Base-by-base conservation (phyloP, 1,140 invertebrate genomes). In the Polyergus mexicanus region DNA sequence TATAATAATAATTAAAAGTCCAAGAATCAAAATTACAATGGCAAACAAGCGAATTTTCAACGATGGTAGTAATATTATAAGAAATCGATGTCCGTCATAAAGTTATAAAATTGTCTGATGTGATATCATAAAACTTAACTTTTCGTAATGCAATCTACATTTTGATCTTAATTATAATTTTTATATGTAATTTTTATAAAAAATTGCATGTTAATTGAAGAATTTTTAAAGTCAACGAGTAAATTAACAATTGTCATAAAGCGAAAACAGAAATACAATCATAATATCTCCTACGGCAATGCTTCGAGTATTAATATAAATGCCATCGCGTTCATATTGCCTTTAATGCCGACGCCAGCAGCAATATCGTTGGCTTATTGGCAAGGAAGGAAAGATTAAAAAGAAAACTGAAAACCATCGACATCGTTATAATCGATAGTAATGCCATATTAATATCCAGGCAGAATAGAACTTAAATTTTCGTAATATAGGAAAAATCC, bases 371-470 rank as follows among this genome's bases (percentile, higher is more conserved):
- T n/a, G 28, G 44, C 1, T 62, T 32, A 76, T 47, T 63, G 19
- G 5, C 63, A 77, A 63, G 19, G 3, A 16, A 77, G 32, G 0
- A 77, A 77, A 77, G 25, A 25, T 63, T 77, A 77, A 63, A 63
- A 10, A 47, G 2, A 19, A 4, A 51, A 22, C 13, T 28, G 1
- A 56, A 35, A 76, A 5, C 19, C 11, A 58, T 60, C 13, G 25
- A 75, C 51, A 65, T 44, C 38, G 38, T 28, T 16, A 47, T 44
- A 77, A 65, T 65, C 19, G n/a, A 51, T 51, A 44, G 16, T 75
- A 25, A 60, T 60, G 44, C 16, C 35, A 66, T 38, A 78, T 78
- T 54, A 78, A 78, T 28, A 68, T 78, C 32, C 8, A 10, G n/a
- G 13, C 13, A 68, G 13, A 13, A 22, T 51, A 65, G 11, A 65